phyloP scores from a whole-genome alignment of 2,113 vertebrate species.

The Mustelus asterias region DNA sequence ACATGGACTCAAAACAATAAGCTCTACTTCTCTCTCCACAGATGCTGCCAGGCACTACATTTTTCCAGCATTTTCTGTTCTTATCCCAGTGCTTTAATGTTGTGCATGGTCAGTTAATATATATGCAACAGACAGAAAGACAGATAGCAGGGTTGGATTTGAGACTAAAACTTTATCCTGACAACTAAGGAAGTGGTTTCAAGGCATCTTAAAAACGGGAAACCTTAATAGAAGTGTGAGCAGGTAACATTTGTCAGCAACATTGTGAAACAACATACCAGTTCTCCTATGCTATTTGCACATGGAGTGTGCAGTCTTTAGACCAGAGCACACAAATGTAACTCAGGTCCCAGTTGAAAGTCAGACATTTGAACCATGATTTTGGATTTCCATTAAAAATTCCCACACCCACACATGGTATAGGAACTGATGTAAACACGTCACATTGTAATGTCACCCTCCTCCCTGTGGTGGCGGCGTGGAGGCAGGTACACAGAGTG shows the following conservation, averaged over 20 bases:
- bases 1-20: too few species aligned
- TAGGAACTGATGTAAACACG: not conserved
- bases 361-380: not conserved
- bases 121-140: not conserved
- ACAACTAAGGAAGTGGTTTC: not conserved
- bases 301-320: not conserved
- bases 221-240: not conserved
- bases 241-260: not conserved
- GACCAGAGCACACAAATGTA: not conserved
- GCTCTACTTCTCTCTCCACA: too few species aligned
- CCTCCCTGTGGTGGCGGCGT: too few species aligned
- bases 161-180: not conserved
- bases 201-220: not conserved
- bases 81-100: not conserved
- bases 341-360: not conserved
- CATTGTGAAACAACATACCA: not conserved
- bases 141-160: accelerated
- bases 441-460: not conserved
- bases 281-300: too few species aligned
- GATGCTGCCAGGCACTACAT: too few species aligned
- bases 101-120: not conserved
- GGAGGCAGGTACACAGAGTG: not conserved
- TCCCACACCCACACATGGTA: not conserved
- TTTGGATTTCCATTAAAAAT: not conserved
- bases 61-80: too few species aligned